Evolutionary conservation across 2,113 vertebrate genomes (phyloP).

Genomic region (Sceloporus tristichus): DNA sequence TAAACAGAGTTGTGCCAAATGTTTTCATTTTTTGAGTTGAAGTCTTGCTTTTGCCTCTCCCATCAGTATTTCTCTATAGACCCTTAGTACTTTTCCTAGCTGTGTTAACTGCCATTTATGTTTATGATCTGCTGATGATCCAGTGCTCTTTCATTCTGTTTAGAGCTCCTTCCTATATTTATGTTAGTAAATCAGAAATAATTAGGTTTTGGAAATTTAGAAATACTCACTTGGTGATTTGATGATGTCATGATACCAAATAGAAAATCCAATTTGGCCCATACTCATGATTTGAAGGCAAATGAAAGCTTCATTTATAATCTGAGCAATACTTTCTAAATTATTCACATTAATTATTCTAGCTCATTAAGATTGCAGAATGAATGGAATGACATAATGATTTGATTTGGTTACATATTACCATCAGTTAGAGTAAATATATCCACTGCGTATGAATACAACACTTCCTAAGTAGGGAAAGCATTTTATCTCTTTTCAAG

Average conservation of each 20-base stretch:
- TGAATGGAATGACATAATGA: not conserved
- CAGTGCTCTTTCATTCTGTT: not conserved
- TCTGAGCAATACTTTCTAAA: not conserved
- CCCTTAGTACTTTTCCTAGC: not conserved
- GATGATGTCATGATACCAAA: not conserved
- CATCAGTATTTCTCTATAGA: not conserved
- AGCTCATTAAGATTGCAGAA: not conserved
- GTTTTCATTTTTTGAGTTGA: too few species aligned
- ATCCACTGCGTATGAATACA: not conserved
- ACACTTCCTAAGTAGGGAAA: not conserved
- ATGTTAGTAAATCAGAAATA: not conserved
- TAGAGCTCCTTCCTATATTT: not conserved
- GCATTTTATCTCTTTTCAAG: not conserved
- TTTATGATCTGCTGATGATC: not conserved
- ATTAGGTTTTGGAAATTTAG: too few species aligned
- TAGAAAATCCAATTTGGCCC: not conserved
- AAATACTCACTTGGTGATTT: too few species aligned
- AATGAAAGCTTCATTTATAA: not conserved
- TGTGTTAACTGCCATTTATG: not conserved
- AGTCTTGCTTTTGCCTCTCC: not conserved
- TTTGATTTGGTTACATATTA: not conserved
- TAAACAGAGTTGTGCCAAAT: not conserved
- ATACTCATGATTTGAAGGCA: not conserved
- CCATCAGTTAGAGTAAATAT: not conserved
- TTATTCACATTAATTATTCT: not conserved